These are phyloP conservation scores for Alligator mississippiensis DNA, from an alignment of 2,113 vertebrate species.

Conservation along the genomic window DNA sequence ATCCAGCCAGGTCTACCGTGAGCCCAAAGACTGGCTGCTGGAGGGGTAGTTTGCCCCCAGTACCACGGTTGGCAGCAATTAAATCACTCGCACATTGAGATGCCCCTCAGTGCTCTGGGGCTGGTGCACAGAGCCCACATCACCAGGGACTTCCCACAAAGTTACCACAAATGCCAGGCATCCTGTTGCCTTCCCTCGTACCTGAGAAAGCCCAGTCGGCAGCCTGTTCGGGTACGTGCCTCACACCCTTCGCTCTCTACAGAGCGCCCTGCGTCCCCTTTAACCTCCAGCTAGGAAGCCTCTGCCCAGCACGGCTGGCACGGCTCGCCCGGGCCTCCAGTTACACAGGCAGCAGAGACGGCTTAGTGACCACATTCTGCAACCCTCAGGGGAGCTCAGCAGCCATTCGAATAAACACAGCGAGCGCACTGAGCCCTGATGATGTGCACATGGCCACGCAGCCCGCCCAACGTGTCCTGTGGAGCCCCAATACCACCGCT, in stretches of 20 bases:
- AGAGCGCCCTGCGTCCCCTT: not conserved
- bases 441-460: not conserved
- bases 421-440: conserved; percentile 31
- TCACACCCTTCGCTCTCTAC: not conserved
- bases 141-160: not conserved
- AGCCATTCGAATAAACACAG: conserved; percentile 45
- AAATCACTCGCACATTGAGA: not conserved
- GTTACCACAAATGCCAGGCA: not conserved
- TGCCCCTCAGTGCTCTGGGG: not conserved
- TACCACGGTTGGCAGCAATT: not conserved
- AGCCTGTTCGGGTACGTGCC: not conserved
- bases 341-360: conserved; percentile 53
- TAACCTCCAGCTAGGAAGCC: conserved; percentile 50
- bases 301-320: conserved; percentile 54
- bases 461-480: not conserved
- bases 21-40: not conserved
- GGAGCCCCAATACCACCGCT: not conserved
- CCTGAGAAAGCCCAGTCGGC: not conserved
- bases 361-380: conserved; percentile 58
- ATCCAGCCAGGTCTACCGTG: not conserved
- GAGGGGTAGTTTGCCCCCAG: not conserved
- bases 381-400: conserved; percentile 56
- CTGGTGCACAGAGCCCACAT: not conserved
- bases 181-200: not conserved
- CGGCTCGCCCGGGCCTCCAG: conserved; percentile 52